phyloP scores from a whole-genome alignment of 2,797 vertebrate species.

The Agapornis canus region DNA sequence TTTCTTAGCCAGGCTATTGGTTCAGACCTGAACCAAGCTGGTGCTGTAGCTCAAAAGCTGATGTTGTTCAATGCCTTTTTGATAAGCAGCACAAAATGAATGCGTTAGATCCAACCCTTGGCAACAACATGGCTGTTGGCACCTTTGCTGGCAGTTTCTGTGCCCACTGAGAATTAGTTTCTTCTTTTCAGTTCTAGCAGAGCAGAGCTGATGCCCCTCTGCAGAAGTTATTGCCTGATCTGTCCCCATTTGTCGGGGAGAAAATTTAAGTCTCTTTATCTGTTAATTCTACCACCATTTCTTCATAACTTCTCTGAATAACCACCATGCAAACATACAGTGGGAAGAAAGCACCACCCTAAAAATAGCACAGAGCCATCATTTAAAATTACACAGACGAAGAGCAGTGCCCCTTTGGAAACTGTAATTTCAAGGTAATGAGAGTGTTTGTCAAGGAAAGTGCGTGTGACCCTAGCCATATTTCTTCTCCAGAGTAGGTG shows the following conservation, averaged over 20 bases:
- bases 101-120: not conserved
- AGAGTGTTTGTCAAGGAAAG: not conserved
- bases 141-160: not conserved
- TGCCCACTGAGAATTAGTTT: not conserved
- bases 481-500: not conserved
- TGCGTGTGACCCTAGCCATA: not conserved
- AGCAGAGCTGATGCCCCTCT: not conserved
- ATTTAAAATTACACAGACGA: not conserved
- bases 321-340: not conserved
- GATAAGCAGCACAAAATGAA: not conserved
- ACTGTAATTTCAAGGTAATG: not conserved
- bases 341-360: not conserved
- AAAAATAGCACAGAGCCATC: not conserved
- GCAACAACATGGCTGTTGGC: fast-evolving
- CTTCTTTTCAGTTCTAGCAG: not conserved
- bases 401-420: not conserved
- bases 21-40: not conserved
- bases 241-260: not conserved
- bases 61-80: not conserved
- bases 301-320: not conserved
- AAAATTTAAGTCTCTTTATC: not conserved
- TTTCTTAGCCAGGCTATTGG: not conserved
- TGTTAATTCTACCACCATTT: not conserved
- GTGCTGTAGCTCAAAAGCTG: not conserved
- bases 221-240: not conserved